Base-by-base conservation (phyloP, 2,888 invertebrate genomes). In the Lycocerus yunnanus region DNA sequence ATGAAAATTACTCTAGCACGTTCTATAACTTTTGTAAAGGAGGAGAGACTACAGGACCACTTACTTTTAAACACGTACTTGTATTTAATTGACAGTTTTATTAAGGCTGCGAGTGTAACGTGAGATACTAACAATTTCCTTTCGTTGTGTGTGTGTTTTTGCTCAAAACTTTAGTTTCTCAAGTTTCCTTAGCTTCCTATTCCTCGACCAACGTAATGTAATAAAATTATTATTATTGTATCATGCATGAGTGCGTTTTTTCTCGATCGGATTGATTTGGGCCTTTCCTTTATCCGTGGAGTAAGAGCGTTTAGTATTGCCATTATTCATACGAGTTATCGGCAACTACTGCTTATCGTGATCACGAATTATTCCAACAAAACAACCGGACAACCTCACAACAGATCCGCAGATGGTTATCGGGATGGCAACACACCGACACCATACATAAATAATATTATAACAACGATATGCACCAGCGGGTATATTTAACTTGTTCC, bases 361-460 rank as follows among this genome's bases (percentile, higher is more conserved):
- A 80, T 81, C 81, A 81, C 81, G 81, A 81, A 81, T 81, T 81
- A 81, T 81, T 80, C 78, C 78, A 81, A 81, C 81, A 80, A 80
- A 81, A 81, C 81, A 81, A 81, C 80, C 78, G 79, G 79, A 81
- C 80, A 80, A 80, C 79, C 78, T 78, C 78, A 75, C 79, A 80
- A 81, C 80, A 81, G 80, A 80, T 81, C 77, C 78, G 76, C 73
- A 79, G 81, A 81, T 81, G 79, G 78, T 78, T 80, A 80, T 80
- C 80, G 76, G 73, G 65, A 70, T 63, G 73, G 70, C 74, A 71
- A 74, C 74, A 76, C 72, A 74, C 78, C 72, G 74, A 79, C 78
- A 76, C 74, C 63, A 69, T 68, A 76, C 74, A 78, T 79, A 80
- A 80, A 79, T 79, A 79, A 78, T 79, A 24, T 24, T 24, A 79